Evolutionary conservation across 2,888 invertebrate genomes (phyloP), one percentile per base, ranked within the genome.

Genomic region (Sesamia inferens): DNA sequence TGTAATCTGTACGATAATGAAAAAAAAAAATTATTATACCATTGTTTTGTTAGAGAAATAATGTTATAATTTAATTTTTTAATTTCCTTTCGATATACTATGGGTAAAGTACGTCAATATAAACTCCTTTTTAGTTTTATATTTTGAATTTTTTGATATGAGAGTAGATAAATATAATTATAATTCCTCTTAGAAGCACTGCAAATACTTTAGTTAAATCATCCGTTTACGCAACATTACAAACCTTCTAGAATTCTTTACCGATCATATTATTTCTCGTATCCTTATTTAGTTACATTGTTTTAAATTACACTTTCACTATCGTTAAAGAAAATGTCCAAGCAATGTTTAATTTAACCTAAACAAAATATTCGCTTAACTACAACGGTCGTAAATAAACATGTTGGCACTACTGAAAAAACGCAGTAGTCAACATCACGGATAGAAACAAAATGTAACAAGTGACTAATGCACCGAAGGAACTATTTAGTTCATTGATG

Each of bases 361-460:
- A 14, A 24, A 39, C 3, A 31, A n/a, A n/a, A 0, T n/a, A 16
- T 24, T 51, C 39, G 4, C 24, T 19, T 48, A 24, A 19, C 6
- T 31, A 31, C 11, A 11, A 13, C 7, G 24, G 19, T 19, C n/a
- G 51, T 47, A 74, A 62, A 58, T 62, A 75, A 51, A 68, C 47
- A 51, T 51, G 58, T 68, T 59, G 16, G 31, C 74, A 74, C 75
- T 22, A 59, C 42, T 67, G 68, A 61, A 79, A 71, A 73, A 48
- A 44, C 24, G 72, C 66, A 71, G 79, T 71, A 74, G n/a, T 82
- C 82, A 79, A 74, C 74, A 11, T 31, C 54, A n/a, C n/a, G 19
- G 6, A 22, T 5, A 67, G 48, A 59, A 79, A 63, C 55, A 72
- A 69, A 57, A 39, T 69, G 19, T 48, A 71, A 79, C 44, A 68